These are phyloP conservation scores for Tragelaphus eurycerus DNA, from an alignment of 2,797 vertebrate genomes.

Conservation along the genomic window DNA sequence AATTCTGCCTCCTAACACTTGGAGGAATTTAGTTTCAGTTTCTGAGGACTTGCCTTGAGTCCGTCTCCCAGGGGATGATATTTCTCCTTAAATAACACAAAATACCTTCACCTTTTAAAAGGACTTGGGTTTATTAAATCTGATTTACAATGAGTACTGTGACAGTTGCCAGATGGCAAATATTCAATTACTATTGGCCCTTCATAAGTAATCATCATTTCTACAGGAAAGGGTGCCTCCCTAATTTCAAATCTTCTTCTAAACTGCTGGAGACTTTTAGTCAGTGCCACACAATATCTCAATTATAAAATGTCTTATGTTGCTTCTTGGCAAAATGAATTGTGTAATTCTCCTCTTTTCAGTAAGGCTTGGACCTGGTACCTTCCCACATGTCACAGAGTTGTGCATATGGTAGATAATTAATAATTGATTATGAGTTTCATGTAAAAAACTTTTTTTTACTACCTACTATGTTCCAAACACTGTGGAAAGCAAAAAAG, in stretches of 20 bases:
- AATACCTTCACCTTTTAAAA: slow-evolving; percentile 59
- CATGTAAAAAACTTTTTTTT: neutral
- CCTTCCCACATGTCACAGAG: neutral
- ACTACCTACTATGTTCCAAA: slow-evolving; percentile 9
- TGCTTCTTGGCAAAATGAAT: slow-evolving; percentile 32
- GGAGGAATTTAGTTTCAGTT: slow-evolving; percentile 43
- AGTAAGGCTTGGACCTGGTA: neutral
- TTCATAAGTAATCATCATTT: slow-evolving; percentile 53
- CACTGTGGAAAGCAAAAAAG: neutral
- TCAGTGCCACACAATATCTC: slow-evolving; percentile 26
- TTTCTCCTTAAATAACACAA: slow-evolving; percentile 56
- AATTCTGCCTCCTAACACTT: neutral
- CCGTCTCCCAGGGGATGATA: slow-evolving; percentile 26
- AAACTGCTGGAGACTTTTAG: slow-evolving; percentile 31
- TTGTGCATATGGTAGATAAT: slow-evolving; percentile 5
- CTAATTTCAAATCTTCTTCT: slow-evolving; percentile 50
- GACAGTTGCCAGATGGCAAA: slow-evolving; percentile 64
- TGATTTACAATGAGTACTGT: slow-evolving; percentile 61
- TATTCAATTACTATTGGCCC: slow-evolving; percentile 36
- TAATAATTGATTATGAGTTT: slow-evolving; percentile 22
- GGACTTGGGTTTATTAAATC: slow-evolving; percentile 58
- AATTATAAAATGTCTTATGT: slow-evolving; percentile 23
- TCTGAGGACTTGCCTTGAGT: slow-evolving; percentile 40
- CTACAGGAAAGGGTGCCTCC: slow-evolving; percentile 17
- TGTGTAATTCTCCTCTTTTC: slow-evolving; percentile 9